Conservation (phyloP, 2,888 invertebrate genomes). For the Napeogenes sylphis region DNA sequence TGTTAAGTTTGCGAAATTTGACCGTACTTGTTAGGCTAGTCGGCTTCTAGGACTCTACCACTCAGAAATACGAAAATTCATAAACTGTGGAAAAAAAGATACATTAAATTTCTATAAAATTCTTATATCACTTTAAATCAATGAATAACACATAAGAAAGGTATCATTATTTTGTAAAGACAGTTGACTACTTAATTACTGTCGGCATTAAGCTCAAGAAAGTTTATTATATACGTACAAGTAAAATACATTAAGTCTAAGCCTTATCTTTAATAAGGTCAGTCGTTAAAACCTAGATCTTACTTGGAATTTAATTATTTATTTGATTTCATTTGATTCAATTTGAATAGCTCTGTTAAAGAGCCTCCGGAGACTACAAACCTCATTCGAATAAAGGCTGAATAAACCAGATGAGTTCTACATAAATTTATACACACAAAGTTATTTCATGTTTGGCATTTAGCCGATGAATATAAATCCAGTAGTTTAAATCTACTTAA, state of each 20-base stretch:
- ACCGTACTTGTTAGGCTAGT: constrained; percentile 19
- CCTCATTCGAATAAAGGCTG: no score
- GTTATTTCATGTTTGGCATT: no score
- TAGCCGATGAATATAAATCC: no score
- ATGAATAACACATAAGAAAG: neutral
- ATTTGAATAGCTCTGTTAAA: no score
- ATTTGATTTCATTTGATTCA: no score
- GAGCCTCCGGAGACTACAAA: no score
- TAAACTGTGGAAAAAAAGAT: neutral
- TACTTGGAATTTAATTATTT: no score
- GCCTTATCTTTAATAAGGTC: neutral
- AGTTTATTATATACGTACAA: neutral
- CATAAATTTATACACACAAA: no score
- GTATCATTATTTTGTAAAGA: neutral
- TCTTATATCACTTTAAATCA: neutral
- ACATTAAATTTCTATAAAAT: neutral
- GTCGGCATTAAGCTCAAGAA: no score
- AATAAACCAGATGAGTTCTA: no score
- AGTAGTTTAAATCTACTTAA: no score
- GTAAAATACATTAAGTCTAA: neutral
- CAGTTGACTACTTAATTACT: no score
- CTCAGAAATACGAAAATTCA: neutral
- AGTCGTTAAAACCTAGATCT: neutral
- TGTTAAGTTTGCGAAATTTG: constrained; percentile 23
- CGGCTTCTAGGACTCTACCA: constrained; percentile 2